Evolutionary conservation across 2,113 vertebrate genomes (phyloP), one percentile per base, ranked within the genome.

Genomic region (Scophthalmus maximus): DNA sequence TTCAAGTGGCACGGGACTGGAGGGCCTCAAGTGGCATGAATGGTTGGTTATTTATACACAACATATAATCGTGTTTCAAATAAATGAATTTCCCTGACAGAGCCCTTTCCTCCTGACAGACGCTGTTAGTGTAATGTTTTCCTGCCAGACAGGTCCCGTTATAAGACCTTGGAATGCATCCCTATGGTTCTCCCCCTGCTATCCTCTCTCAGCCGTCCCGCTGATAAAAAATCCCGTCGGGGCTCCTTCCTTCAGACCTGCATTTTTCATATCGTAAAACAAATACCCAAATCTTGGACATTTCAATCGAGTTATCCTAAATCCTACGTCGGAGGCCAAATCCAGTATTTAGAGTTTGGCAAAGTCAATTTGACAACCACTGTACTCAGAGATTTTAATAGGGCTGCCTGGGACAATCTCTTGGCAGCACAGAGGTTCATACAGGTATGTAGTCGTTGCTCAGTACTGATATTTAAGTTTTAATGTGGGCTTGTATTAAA

Each of bases 41-140:
- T 10, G 38, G 20, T 51, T 36, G 63, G 80, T 20, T 8, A 77
- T 88, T 92, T 87, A 84, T 85, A 22, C 67, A 12, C 78, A 70
- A 78, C 40, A 82, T 86, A 76, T 90, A 82, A 58, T 76, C 59
- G 36, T 80, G 69, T 52, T 81, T 92, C 86, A 74, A 74, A 87
- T 87, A 83, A 87, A 86, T 52, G 78, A 86, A 65, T 87, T 74
- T 86, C 63, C 70, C 51, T 44, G 70, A 82, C 58, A 38, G 32
- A 68, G 74, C 14, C 44, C 40, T 76, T 40, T 49, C 74, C 1
- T 0, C 47, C 46, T 59, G 63, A 76, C 83, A 64, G 73, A 49
- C 66, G 40, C 61, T 44, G 51, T 73, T 83, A 63, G 80, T 85
- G 68, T 66, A 64, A 38, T 89, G 73, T 89, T 89, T 86, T 87